phyloP scores from a whole-genome alignment of 1,140 invertebrate genomes.

The Eumaeus atala region DNA sequence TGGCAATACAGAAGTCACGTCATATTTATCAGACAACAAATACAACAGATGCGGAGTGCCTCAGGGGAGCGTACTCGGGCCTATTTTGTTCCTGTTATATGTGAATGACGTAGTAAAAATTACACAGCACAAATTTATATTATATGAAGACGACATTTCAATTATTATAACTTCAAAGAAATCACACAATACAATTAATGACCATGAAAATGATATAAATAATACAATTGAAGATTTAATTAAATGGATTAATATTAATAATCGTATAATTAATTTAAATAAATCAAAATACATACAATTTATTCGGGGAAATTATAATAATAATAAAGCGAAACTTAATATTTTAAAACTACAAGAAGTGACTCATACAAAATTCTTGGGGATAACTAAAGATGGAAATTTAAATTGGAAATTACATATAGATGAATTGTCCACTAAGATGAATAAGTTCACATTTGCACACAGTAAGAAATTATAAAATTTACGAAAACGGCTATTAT shows the following conservation, averaged over 20 bases:
- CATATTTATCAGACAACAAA: too few species aligned
- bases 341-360: neutral
- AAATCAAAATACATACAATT: constrained; percentile 1
- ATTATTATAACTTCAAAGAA: neutral
- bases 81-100: constrained; percentile 13
- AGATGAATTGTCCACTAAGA: neutral
- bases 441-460: neutral
- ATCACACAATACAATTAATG: neutral
- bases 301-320: neutral
- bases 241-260: too few species aligned
- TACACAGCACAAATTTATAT: constrained; percentile 11
- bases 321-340: neutral
- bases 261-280: too few species aligned
- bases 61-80: too few species aligned
- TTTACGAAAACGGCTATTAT: neutral
- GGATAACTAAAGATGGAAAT: neutral
- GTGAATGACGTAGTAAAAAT: constrained; percentile 14
- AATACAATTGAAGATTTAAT: neutral
- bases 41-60: too few species aligned
- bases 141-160: neutral
- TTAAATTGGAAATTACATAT: constrained; percentile 5
- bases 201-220: constrained; percentile 1
- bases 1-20: too few species aligned
- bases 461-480: neutral
- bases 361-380: constrained; percentile 4